phyloP scores from a whole-genome alignment of 2,888 invertebrate species.

The Muschampia plurimacula region DNA sequence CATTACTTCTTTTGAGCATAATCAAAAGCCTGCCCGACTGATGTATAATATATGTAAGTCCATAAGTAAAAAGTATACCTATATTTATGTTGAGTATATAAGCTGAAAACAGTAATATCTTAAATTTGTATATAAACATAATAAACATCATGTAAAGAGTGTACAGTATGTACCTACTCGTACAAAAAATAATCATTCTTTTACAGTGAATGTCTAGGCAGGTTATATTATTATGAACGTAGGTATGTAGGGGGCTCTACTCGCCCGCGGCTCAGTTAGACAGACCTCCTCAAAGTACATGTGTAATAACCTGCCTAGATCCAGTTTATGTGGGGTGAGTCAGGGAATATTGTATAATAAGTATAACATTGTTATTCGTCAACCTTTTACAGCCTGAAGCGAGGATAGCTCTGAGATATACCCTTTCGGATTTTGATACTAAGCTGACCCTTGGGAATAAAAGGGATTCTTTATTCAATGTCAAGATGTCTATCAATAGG shows the following conservation, averaged over 20 bases:
- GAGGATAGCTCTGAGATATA: not conserved
- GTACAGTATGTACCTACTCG: too few relatives aligned
- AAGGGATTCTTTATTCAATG: conserved; percentile 1
- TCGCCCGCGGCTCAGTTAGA: not conserved
- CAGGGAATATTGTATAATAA: not conserved
- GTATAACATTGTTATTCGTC: conserved; percentile 9
- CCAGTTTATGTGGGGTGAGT: not conserved
- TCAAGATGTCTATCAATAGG: not conserved
- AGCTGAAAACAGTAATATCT: too few relatives aligned
- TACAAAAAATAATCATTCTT: too few relatives aligned
- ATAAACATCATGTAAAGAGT: not conserved
- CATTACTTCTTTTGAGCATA: too few relatives aligned
- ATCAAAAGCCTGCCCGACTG: too few relatives aligned
- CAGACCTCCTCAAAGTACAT: not conserved
- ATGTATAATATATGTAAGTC: too few relatives aligned
- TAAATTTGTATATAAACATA: too few relatives aligned
- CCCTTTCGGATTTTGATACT: conserved; percentile 13
- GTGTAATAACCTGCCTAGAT: not conserved
- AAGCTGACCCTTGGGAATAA: not conserved
- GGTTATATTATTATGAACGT: not conserved
- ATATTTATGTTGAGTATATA: not conserved
- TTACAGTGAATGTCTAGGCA: not conserved
- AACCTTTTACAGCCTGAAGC: conserved; percentile 8
- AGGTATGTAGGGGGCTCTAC: not conserved
- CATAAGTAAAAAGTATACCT: not conserved